Conservation (phyloP, 2,797 vertebrate genomes). For the Thaleichthys pacificus region DNA sequence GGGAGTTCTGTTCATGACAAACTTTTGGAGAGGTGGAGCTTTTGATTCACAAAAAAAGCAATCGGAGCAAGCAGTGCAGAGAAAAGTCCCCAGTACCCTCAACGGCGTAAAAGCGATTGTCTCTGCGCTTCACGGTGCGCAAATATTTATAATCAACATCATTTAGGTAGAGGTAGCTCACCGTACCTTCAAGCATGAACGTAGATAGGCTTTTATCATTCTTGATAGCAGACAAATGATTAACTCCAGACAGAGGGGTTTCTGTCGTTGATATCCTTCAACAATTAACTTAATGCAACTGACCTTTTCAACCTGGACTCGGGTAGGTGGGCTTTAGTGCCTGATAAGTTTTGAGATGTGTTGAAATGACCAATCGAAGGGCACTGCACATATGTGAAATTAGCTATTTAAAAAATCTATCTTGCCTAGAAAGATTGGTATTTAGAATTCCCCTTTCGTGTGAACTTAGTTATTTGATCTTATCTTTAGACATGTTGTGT, state of each 20-base stretch:
- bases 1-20: conserved; percentile 70
- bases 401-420: neutral
- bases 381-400: neutral
- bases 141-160: neutral
- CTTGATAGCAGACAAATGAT: conserved; percentile 38
- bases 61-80: neutral
- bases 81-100: neutral
- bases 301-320: conserved; percentile 26
- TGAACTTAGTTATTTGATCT: neutral
- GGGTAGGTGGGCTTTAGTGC: neutral
- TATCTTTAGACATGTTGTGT: conserved; percentile 1
- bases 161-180: neutral
- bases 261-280: conserved; percentile 41
- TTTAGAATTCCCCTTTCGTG: neutral
- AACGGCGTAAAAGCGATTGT: neutral
- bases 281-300: conserved; percentile 28
- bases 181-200: neutral
- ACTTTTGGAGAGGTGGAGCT: conserved; percentile 70
- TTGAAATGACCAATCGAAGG: conserved; percentile 20
- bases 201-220: neutral
- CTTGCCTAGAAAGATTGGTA: too few species aligned
- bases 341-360: conserved; percentile 14
- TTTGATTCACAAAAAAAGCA: conserved; percentile 60
- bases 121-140: neutral
- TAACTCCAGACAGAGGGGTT: conserved; percentile 38